A percentile compares a stretch with the other conserved stretches of the same genome.
These are phyloP conservation scores for Mallotus villosus DNA, from an alignment of 2,797 vertebrate genomes.

Conservation along the genomic window DNA sequence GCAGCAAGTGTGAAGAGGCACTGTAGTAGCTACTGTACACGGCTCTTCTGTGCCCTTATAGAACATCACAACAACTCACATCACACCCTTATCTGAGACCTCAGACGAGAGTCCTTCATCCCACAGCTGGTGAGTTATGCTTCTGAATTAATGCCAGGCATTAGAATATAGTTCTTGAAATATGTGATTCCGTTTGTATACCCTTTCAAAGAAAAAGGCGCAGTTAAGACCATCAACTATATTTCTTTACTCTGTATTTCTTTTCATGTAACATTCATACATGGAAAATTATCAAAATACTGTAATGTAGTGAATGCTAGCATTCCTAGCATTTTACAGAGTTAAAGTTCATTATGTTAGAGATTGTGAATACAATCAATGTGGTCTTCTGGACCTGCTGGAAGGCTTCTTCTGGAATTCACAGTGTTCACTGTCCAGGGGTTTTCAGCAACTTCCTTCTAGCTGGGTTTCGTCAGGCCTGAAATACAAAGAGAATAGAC, in stretches of 20 bases:
- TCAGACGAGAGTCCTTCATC: constrained; percentile 30
- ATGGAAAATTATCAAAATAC: constrained; percentile 30
- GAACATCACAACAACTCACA: constrained; percentile 25
- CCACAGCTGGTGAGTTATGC: background rate
- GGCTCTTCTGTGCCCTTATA: background rate
- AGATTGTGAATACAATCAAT: background rate
- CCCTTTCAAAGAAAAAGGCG: background rate
- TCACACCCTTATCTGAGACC: constrained; percentile 1
- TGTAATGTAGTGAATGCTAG: background rate
- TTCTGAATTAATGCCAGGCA: background rate
- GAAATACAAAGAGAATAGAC: constrained; percentile 60
- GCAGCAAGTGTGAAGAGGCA: constrained; percentile 42
- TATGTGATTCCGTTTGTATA: background rate
- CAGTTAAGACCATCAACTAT: background rate
- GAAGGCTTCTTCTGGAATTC: constrained; percentile 9
- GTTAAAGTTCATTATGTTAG: background rate
- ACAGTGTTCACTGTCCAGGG: constrained; percentile 18
- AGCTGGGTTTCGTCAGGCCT: constrained; percentile 24
- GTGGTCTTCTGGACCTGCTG: constrained; percentile 7
- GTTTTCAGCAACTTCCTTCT: constrained; percentile 23
- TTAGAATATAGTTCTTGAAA: background rate
- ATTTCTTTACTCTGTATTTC: background rate
- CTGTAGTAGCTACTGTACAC: constrained; percentile 28
- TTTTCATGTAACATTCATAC: background rate
- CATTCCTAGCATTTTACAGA: background rate